Evolutionary conservation across 53 echinoderm and acorn worm species (phyloP), one percentile per base, ranked within the genome.

Genomic region (Stichopus horrens): DNA sequence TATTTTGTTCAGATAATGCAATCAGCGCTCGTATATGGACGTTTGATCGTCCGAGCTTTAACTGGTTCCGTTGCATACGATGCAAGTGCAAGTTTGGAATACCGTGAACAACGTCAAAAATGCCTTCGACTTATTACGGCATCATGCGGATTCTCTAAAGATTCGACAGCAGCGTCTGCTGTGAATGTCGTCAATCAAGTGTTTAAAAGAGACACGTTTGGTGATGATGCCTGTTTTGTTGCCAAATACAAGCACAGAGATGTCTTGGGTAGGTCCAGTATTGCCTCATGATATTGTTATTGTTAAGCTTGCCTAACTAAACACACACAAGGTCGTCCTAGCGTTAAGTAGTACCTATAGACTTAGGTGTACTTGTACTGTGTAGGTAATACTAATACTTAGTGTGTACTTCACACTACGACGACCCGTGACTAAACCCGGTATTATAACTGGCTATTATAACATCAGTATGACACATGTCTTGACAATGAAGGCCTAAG

Each of bases 161-260:
- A 91, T 71, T 89, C 89, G 21, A 86, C 76, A 52, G 86, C 86
- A 22, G 91, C 88, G 4, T 84, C 88, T 6, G 90, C 92, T 51
- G 90, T 79, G 51, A 95, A 92, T 68, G 75, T 77, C 51, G 67
- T 83, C 9, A 88, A 88, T 55, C 90, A 90, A 65, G 95, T 95
- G 55, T 95, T 95, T 88, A 97, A 97, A 86, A 95, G 93, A 68
- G 92, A 93, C 67, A 95, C 93, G 73, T 97, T 97, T 79, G 97
- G 97, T 10, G 97, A 97, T 87, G 97, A 97, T 90, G 97, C 97
- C n/a, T 97, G 97, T 78, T 97, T 97, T 85, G 93, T 95, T 19
- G 92, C 97, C 81, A 95, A 91, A 85, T 95, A 94, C 68, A 97
- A 94, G 91, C 83, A 90, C 53, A 90, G 76, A 37, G 95, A 97